Evolutionary conservation across 1,140 invertebrate species (phyloP).

Genomic region (Ptiloglossa arizonensis): DNA sequence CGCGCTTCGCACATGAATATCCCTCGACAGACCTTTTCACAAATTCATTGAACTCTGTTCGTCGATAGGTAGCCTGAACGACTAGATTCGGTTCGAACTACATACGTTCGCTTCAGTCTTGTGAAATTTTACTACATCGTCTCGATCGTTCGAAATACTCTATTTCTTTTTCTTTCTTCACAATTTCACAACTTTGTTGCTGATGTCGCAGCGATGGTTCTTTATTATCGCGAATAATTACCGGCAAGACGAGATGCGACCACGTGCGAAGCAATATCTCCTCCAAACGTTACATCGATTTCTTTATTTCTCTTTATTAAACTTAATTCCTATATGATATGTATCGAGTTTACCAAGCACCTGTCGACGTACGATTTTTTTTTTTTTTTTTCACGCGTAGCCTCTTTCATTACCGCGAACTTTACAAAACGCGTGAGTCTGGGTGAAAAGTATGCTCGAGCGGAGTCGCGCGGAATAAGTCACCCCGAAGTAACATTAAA

Average conservation of each 20-base stretch:
- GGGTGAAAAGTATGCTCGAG: slow-evolving; percentile 41
- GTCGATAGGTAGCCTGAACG: neutral
- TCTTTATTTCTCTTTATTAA: neutral
- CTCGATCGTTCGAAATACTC: neutral
- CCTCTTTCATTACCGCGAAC: neutral
- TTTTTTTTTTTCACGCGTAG: neutral
- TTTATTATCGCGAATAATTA: neutral
- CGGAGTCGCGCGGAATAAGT: neutral
- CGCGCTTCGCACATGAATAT: slow-evolving; percentile 45
- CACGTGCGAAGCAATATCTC: slow-evolving; percentile 35
- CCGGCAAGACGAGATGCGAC: slow-evolving; percentile 8
- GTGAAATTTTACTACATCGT: neutral
- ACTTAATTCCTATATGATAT: slow-evolving; percentile 52
- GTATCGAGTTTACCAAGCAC: slow-evolving; percentile 31
- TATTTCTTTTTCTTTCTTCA: neutral
- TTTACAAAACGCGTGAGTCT: no score
- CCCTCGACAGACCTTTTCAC: neutral
- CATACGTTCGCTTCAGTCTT: slow-evolving; percentile 6
- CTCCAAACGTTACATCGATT: slow-evolving; percentile 22
- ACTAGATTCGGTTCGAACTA: neutral
- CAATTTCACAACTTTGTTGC: no score
- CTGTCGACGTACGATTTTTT: neutral
- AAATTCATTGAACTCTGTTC: slow-evolving; percentile 6
- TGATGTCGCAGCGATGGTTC: neutral
- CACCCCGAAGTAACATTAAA: neutral